Base-by-base conservation (phyloP, 2,113 vertebrate genomes). In the Cyprinodon brontotheroides region DNA sequence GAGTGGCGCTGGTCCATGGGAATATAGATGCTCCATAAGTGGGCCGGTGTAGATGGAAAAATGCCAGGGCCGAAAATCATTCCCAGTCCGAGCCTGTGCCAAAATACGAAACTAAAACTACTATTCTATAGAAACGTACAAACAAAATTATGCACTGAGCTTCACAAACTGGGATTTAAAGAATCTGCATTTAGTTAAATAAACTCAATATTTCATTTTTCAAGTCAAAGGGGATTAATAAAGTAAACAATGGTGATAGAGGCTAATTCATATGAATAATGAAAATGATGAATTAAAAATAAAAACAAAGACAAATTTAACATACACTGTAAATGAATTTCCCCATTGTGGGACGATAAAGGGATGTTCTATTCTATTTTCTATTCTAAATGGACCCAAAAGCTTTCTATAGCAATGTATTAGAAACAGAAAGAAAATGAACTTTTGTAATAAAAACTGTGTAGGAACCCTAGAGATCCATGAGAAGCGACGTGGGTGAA, bases 401-500 rank as follows among this genome's bases (percentile, higher is more conserved):
- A 29, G 29, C 29, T 29, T 29, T 50, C 48, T 15, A 50, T 5
- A 17, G 48, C 14, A 14, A 50, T 6, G 48, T 17, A 53, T 53
- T 45, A 11, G 2, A 45, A 11, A 1, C 50, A 20, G 50, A 17
- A 53, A 53, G 20, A 53, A 6, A 7, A 20, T n/a, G 17, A 8
- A 57, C 6, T 57, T n/a, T 20, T 57, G 50, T 57, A 3, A 57
- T n/a, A 7, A n/a, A 9, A 45, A 10, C 7, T 10, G 1, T n/a
- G 50, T n/a, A 9, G 50, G 50, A 53, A n/a, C 50, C 6, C 17
- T 9, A 70, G 50, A 43, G 38, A 48, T 80, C 45, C 82, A 72
- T 78, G 76, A 77, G 72, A 80, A 70, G 62, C 36, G 41, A 65
- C 68, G 68, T n/a, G 65, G 65, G 36, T 1, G 8, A 1, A 17